These are phyloP conservation scores for Pontoporia blainvillei DNA, from an alignment of 2,113 vertebrate species.

Conservation along the genomic window DNA sequence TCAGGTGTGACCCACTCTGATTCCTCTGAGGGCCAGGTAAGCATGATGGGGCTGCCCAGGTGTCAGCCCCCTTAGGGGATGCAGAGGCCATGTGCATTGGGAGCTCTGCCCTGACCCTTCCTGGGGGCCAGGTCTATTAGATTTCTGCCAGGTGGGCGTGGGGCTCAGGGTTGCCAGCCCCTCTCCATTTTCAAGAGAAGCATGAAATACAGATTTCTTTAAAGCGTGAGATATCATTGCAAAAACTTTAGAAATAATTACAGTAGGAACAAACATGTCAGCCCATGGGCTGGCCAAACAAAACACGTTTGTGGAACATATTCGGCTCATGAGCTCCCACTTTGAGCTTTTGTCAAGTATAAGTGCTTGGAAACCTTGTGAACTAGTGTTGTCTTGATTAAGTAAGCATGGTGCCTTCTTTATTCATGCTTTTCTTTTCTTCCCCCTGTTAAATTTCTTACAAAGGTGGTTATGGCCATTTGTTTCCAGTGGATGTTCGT, in stretches of 20 bases:
- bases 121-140: background rate
- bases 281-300: background rate
- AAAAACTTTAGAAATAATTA: constrained; percentile 35
- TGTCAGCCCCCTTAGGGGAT: too few relatives aligned
- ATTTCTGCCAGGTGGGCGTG: background rate
- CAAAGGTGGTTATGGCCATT: background rate
- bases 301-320: background rate
- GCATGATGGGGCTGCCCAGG: background rate
- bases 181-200: background rate
- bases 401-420: background rate
- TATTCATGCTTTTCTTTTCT: background rate
- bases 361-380: background rate
- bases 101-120: background rate
- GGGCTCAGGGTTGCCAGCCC: background rate
- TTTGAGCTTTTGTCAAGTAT: background rate
- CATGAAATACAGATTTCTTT: background rate
- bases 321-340: background rate
- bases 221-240: background rate
- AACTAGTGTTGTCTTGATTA: background rate
- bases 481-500: background rate
- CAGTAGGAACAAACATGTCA: background rate
- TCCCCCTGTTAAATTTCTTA: background rate
- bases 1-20: background rate
- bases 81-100: rapidly evolving
- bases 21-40: background rate